These are phyloP conservation scores for Bos indicus DNA, from an alignment of 2,113 vertebrate genomes.

Conservation along the genomic window DNA sequence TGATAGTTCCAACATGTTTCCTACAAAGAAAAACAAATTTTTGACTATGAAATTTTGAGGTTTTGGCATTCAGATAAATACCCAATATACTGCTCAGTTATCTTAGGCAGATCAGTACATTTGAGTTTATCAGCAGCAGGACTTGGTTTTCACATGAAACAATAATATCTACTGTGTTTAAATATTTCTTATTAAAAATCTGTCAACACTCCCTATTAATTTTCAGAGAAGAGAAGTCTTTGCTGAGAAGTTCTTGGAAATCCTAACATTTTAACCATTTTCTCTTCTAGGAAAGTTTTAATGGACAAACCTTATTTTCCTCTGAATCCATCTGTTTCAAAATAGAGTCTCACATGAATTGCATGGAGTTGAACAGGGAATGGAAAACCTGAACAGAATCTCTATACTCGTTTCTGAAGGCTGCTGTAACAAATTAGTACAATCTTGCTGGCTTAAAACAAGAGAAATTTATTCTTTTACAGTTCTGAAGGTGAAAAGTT, in stretches of 20 bases:
- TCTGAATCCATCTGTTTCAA: neutral
- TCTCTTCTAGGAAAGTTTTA: neutral
- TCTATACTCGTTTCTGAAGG: neutral
- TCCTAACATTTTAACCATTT: neutral
- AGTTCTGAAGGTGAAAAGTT: neutral
- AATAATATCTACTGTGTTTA: neutral
- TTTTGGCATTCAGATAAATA: conserved; percentile 12
- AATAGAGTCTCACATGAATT: neutral
- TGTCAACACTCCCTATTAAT: neutral
- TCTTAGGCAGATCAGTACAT: neutral
- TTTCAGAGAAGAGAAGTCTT: neutral
- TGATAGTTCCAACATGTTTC: conserved; percentile 64
- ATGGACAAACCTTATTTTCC: neutral
- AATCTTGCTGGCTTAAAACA: neutral
- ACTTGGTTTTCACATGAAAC: neutral
- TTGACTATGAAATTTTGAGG: neutral
- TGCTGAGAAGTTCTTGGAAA: neutral
- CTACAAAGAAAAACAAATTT: conserved; percentile 54
- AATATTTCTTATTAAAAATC: neutral
- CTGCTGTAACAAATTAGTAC: neutral
- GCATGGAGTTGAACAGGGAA: neutral
- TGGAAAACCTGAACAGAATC: neutral
- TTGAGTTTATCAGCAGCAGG: neutral
- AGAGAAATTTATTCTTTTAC: neutral
- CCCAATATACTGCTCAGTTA: neutral